Evolutionary conservation across 2,113 vertebrate species (phyloP).

Genomic region (Grus americana): DNA sequence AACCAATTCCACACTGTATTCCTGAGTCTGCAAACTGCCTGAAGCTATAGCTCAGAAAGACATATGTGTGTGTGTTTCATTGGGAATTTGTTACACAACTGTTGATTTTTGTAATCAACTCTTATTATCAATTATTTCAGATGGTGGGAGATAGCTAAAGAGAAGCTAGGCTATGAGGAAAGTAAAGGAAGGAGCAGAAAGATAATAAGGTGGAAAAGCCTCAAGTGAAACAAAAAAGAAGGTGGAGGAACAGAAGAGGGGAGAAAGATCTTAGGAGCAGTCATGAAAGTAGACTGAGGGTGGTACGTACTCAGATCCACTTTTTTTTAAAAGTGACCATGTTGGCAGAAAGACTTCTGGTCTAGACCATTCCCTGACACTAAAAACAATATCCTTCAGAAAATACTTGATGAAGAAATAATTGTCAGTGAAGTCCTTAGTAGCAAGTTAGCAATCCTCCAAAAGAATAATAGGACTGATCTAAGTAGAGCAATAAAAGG

Average conservation of each 20-base stretch:
- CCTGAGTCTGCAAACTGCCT: slow-evolving; percentile 10
- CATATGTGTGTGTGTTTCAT: background rate
- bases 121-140: background rate
- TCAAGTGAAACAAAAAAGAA: background rate
- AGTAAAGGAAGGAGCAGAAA: background rate
- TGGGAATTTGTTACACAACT: background rate
- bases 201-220: background rate
- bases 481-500: background rate
- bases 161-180: background rate
- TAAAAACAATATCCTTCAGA: background rate
- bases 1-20: slow-evolving; percentile 16
- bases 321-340: no score
- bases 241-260: background rate
- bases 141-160: background rate
- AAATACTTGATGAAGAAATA: background rate
- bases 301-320: background rate
- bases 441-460: background rate
- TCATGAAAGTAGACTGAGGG: background rate
- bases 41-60: background rate
- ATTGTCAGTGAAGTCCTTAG: background rate
- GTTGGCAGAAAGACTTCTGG: background rate
- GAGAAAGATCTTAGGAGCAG: background rate
- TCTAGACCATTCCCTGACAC: background rate
- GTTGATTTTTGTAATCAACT: background rate
- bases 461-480: background rate